A percentile compares a stretch with the other conserved stretches of the same genome.
Evolutionary conservation across 92 coral and sea anemone species (phyloP).

Genomic region (Nematostella vectensis): DNA sequence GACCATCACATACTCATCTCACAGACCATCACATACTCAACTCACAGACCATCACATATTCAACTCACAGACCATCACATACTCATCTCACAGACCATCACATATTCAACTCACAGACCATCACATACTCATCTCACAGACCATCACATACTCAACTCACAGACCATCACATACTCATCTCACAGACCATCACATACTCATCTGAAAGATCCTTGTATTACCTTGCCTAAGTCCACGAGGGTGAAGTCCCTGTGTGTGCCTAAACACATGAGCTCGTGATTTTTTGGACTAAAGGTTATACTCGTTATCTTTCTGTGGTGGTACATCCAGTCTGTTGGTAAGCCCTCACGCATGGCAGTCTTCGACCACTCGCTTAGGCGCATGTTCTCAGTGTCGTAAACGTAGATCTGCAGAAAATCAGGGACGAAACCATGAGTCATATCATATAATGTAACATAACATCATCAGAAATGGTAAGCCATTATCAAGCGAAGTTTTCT

Average conservation of each 20-base stretch:
- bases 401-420: constrained; percentile 45
- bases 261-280: constrained; percentile 55
- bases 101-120: no score
- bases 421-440: background rate
- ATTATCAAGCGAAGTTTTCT: no score
- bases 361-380: constrained; percentile 81
- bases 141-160: no score
- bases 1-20: no score
- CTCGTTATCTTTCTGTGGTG: constrained; percentile 45
- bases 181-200: no score
- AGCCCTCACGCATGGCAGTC: constrained; percentile 48
- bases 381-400: constrained; percentile 49
- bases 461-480: background rate
- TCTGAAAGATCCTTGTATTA: no score
- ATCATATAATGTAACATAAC: background rate
- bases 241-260: constrained; percentile 61
- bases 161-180: no score
- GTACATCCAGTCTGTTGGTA: constrained; percentile 71
- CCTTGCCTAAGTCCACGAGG: constrained; percentile 71
- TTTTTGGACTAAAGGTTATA: constrained; percentile 57
- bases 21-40: no score
- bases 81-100: no score
- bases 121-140: no score
- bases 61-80: no score
- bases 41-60: no score